These are phyloP conservation scores for Himalopsyche phryganea DNA, from an alignment of 1,140 invertebrate species.

Conservation along the genomic window DNA sequence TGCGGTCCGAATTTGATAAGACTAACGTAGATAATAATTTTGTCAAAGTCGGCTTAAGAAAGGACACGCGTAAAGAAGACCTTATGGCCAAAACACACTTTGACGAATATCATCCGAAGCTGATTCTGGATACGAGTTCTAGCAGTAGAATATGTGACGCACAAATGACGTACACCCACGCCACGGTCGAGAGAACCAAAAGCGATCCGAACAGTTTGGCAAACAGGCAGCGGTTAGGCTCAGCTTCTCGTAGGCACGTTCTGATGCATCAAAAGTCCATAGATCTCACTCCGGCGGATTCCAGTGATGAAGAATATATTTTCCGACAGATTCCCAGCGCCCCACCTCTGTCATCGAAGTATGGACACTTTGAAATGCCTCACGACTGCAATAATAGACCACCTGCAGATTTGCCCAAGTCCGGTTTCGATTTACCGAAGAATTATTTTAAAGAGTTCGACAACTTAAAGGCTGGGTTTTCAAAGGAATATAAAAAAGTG, in stretches of 20 bases:
- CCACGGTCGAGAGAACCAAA: conserved; percentile 76
- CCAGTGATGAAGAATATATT: conserved; percentile 73
- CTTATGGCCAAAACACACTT: conserved; percentile 62
- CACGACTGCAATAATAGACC: conserved; percentile 34
- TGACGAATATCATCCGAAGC: conserved; percentile 59
- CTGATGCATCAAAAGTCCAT: conserved; percentile 86
- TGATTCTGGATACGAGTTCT: conserved; percentile 51
- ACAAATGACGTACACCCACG: conserved; percentile 56
- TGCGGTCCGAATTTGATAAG: conserved; percentile 60
- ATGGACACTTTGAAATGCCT: conserved; percentile 65
- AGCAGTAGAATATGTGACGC: conserved; percentile 50
- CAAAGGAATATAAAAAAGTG: conserved; percentile 42
- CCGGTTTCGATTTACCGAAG: conserved; percentile 56
- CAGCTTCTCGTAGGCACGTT: conserved; percentile 66
- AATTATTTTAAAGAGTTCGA: conserved; percentile 60
- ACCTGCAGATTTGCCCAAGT: conserved; percentile 46
- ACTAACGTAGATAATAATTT: conserved; percentile 41
- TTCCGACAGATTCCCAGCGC: conserved; percentile 68
- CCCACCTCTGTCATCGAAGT: conserved; percentile 62
- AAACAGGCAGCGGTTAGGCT: conserved; percentile 64
- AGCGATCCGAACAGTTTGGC: conserved; percentile 77
- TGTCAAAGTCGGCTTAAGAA: conserved; percentile 48
- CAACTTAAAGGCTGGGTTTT: conserved; percentile 49
- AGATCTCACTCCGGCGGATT: conserved; percentile 76
- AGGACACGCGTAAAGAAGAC: conserved; percentile 58